Conservation (phyloP, 1,140 invertebrate species). For the Nymphalis io region DNA sequence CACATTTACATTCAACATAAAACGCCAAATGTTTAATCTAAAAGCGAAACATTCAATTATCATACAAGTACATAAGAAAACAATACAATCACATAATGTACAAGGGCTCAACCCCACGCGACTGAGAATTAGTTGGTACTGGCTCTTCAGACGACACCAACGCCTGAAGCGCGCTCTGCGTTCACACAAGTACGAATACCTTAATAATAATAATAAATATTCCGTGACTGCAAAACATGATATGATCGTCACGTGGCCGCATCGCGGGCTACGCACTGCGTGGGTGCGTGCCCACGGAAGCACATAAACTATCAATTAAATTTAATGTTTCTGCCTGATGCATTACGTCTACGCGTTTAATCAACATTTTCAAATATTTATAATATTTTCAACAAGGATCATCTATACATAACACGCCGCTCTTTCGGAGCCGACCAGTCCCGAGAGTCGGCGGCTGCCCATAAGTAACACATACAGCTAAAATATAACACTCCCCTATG, state of each 20-base stretch:
- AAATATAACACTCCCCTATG: slow-evolving; percentile 22
- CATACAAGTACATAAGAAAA: not conserved
- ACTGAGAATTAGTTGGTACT: slow-evolving; percentile 29
- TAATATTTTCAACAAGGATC: slow-evolving; percentile 14
- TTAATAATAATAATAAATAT: not conserved
- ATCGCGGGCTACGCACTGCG: not conserved
- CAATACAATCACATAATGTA: slow-evolving; percentile 10
- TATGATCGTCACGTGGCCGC: not conserved
- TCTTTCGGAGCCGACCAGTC: not conserved
- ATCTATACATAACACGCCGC: slow-evolving; percentile 13
- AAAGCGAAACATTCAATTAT: not conserved
- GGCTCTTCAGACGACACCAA: slow-evolving; percentile 14
- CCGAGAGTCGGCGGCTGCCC: not conserved
- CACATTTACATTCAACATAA: not conserved
- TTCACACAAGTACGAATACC: not conserved
- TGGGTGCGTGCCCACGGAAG: not conserved
- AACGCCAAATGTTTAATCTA: not conserved
- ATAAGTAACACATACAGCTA: slow-evolving; percentile 4
- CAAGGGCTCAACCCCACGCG: not conserved
- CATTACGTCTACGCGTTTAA: not conserved
- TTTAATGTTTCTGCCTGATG: not conserved
- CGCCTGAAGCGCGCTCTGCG: not conserved
- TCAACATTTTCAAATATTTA: slow-evolving; percentile 23
- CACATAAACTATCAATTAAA: not conserved
- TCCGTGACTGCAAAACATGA: slow-evolving; percentile 11